A percentile compares a stretch with the other conserved stretches of the same genome.
These are phyloP conservation scores for Castor canadensis DNA, from an alignment of 2,113 vertebrate genomes.

Conservation along the genomic window DNA sequence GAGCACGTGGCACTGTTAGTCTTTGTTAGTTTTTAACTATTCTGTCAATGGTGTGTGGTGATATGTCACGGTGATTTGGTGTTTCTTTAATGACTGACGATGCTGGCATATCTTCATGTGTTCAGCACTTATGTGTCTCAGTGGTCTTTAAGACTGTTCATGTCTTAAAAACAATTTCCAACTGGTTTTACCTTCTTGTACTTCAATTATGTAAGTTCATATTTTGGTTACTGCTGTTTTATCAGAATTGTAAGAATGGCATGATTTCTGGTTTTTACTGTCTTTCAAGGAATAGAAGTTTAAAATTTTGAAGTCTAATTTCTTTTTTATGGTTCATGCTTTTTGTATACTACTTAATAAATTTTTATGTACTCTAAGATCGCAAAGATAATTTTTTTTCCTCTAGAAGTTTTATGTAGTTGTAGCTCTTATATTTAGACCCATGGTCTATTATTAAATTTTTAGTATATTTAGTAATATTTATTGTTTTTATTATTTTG, in stretches of 20 bases:
- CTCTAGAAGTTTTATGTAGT: not conserved
- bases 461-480: not conserved
- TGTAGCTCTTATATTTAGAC: not conserved
- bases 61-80: not conserved
- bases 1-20: not conserved
- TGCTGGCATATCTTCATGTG: not conserved
- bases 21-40: not conserved
- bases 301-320: slow-evolving; percentile 28
- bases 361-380: not conserved
- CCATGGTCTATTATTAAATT: not conserved
- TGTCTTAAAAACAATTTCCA: not conserved
- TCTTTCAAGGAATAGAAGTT: slow-evolving; percentile 17
- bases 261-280: slow-evolving; percentile 35
- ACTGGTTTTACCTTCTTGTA: not conserved
- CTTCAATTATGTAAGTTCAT: not conserved
- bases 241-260: slow-evolving; percentile 23
- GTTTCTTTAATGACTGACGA: not conserved
- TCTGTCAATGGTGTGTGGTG: not conserved
- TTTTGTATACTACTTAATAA: not conserved
- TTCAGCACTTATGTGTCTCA: slow-evolving; percentile 16
- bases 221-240: slow-evolving; percentile 11
- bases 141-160: not conserved
- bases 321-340: not conserved
- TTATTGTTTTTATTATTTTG: slow-evolving; percentile 37
- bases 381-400: slow-evolving; percentile 37